These are phyloP conservation scores for Micrastur ruficollis DNA, from an alignment of 2,797 vertebrate species.

Conservation along the genomic window DNA sequence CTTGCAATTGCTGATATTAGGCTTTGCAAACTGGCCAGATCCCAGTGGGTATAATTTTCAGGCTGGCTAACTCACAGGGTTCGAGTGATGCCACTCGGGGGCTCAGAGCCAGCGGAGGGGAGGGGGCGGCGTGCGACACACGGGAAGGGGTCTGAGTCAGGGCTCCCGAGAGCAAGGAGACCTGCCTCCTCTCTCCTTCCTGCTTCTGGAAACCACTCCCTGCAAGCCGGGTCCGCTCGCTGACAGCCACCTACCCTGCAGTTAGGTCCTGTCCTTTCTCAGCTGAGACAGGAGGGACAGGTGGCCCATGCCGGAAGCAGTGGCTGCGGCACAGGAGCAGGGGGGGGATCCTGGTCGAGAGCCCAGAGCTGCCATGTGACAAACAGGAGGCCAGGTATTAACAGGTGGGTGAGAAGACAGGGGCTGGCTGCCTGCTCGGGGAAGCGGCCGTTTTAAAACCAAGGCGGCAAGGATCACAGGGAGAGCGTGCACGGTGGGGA, in stretches of 20 bases:
- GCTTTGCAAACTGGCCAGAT: slow-evolving; percentile 52
- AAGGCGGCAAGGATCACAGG: slow-evolving; percentile 52
- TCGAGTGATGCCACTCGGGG: slow-evolving; percentile 48
- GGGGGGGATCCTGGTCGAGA: slow-evolving; percentile 50
- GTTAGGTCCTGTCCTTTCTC: slow-evolving; percentile 65
- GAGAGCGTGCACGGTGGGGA: slow-evolving; percentile 56
- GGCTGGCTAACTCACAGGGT: slow-evolving; percentile 42
- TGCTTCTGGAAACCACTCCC: slow-evolving; percentile 48
- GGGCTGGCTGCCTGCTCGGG: slow-evolving; percentile 57
- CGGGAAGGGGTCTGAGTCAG: slow-evolving; percentile 60
- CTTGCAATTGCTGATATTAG: slow-evolving; percentile 46
- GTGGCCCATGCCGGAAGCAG: slow-evolving; percentile 65
- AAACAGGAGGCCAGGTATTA: slow-evolving; percentile 71
- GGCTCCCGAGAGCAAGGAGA: slow-evolving; percentile 36
- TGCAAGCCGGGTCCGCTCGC: not conserved
- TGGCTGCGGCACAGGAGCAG: slow-evolving; percentile 60
- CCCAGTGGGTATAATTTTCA: slow-evolving; percentile 64
- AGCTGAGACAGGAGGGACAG: slow-evolving; percentile 68
- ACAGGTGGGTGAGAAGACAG: slow-evolving; percentile 68
- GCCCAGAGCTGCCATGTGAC: slow-evolving; percentile 63
- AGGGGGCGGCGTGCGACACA: not conserved
- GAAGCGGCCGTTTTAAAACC: slow-evolving; percentile 60
- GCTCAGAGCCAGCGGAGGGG: slow-evolving; percentile 33
- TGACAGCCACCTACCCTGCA: slow-evolving; percentile 57
- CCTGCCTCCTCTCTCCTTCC: slow-evolving; percentile 31